Conservation (phyloP, 2,113 vertebrate species). For the Atrichornis clamosus region DNA sequence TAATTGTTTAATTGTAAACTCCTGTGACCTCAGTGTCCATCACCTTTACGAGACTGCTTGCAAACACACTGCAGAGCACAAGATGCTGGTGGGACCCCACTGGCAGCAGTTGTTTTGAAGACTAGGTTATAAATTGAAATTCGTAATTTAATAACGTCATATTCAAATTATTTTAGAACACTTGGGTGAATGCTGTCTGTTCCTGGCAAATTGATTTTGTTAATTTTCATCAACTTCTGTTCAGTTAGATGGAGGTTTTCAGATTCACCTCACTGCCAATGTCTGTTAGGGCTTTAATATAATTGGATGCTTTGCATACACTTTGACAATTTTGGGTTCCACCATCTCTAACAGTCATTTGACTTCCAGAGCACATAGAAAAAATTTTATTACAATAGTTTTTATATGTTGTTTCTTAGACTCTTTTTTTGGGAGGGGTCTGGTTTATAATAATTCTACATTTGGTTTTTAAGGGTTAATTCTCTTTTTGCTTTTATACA, state of each 20-base stretch:
- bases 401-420: background rate
- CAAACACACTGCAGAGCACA: background rate
- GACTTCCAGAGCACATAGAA: background rate
- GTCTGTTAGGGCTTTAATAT: background rate
- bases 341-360: background rate
- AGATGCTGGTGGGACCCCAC: background rate
- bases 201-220: background rate
- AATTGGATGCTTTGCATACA: background rate
- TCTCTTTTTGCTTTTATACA: background rate
- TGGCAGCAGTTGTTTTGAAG: background rate
- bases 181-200: background rate
- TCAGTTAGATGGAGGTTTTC: background rate
- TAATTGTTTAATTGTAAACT: background rate
- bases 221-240: background rate
- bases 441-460: background rate
- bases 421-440: background rate
- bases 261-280: background rate
- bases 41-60: background rate
- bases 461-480: background rate
- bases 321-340: background rate
- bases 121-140: background rate
- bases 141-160: background rate
- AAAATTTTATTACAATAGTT: accelerated
- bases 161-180: background rate
- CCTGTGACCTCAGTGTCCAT: background rate